Base-by-base conservation (phyloP, 1,140 invertebrate species). In the Tachypleus tridentatus region DNA sequence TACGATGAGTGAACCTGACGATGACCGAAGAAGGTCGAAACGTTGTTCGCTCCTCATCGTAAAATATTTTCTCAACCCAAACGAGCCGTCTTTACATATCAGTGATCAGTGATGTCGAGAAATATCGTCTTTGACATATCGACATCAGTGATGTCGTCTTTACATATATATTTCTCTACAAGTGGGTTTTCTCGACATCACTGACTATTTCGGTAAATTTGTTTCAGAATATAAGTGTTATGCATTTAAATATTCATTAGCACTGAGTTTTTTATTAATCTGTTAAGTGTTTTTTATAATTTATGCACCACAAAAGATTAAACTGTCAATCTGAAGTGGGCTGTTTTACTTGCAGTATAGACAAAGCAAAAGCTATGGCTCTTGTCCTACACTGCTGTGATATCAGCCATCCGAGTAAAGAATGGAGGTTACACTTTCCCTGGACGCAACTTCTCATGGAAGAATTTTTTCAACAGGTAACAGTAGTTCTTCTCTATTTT, bases 361-460 rank as follows among this genome's bases (percentile, higher is more conserved):
- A 96, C 75, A 97, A 96, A 75, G 88, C 89, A 58, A 97, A 97
- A 76, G 92, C 90, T 3, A 69, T 95, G 51, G 93, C 92, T 4
- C 77, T 98, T 54, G 88, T 98, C 11, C 82, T 98, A 48, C 95
- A 98, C 76, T 94, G 91, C 77, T 95, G 93, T 77, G 95, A 98
- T 78, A 97, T 98, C 61, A 92, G 91, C 29, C 95, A 98, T 80
- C 94, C 95, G 8, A 87, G 90, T 51, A 98, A 98, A 81, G 82
- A 87, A 73, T 98, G 93, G 93, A 83, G 87, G 68, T 82, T 97
- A 29, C 95, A 98, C 78, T 69, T 88, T 72, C 82, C 85, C 71
- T 97, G 95, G 92, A 98, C 95, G 4, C 86, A 86, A 78, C 83
- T 87, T 49, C 82, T 98, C 5, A 80, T 98, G 48, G 93, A 98